phyloP scores from a whole-genome alignment of 2,888 invertebrate species.

The Punctoribates punctum region DNA sequence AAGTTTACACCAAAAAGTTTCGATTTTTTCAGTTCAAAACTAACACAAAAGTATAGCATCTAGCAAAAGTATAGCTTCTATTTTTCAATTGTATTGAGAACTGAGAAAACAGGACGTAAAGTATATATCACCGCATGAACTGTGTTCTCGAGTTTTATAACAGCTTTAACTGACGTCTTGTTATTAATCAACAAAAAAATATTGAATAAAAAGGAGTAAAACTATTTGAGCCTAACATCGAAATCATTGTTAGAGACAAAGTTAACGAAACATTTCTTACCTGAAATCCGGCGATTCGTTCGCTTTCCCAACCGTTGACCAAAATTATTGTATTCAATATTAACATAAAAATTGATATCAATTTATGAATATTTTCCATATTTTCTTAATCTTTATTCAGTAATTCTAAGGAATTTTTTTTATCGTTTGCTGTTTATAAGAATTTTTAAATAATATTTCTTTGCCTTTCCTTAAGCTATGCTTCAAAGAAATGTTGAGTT shows the following conservation, averaged over 20 bases:
- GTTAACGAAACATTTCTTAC: neutral
- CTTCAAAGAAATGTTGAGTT: too few relatives aligned
- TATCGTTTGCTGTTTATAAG: too few relatives aligned
- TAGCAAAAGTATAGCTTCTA: too few relatives aligned
- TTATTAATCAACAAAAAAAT: slow-evolving; percentile 4
- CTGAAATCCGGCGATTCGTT: slow-evolving; percentile 6
- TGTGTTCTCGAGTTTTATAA: neutral
- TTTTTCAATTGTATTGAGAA: too few relatives aligned
- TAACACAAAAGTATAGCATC: too few relatives aligned
- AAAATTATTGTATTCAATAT: neutral
- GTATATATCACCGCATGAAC: neutral
- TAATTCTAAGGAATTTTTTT: neutral
- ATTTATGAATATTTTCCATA: slow-evolving; percentile 1
- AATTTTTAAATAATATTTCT: too few relatives aligned
- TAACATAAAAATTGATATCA: neutral
- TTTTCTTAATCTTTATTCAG: neutral
- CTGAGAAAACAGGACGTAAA: neutral
- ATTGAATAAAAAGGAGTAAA: neutral
- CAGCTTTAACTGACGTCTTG: neutral
- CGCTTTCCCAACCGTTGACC: neutral
- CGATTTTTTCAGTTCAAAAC: too few relatives aligned
- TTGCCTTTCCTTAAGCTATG: too few relatives aligned
- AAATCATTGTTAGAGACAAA: neutral
- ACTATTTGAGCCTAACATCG: neutral
- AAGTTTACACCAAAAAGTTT: too few relatives aligned